A percentile compares a stretch with the other conserved stretches of the same genome.
Evolutionary conservation across 2,888 invertebrate species (phyloP).

Genomic region (Thyatira batis): DNA sequence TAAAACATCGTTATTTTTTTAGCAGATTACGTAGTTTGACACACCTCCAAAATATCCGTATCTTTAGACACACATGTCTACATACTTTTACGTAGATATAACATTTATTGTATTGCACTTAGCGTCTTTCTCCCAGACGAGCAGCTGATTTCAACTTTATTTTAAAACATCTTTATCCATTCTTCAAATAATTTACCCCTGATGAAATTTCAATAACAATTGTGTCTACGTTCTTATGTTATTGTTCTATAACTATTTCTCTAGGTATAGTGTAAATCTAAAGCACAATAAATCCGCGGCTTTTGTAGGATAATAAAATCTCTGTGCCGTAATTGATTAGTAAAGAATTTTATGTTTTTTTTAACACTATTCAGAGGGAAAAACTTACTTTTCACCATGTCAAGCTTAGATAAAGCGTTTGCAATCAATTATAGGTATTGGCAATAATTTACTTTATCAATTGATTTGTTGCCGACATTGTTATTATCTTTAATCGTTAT

Average conservation of each 20-base stretch:
- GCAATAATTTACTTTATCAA: not conserved
- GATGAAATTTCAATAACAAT: slow-evolving; percentile 32
- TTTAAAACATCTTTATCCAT: slow-evolving; percentile 24
- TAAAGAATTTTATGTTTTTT: too few relatives aligned
- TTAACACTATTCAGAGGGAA: too few relatives aligned
- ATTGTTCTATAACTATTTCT: not conserved
- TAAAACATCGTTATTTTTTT: slow-evolving; percentile 10
- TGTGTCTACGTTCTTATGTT: not conserved
- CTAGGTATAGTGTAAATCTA: not conserved
- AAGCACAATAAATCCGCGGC: not conserved
- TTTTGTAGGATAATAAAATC: too few relatives aligned
- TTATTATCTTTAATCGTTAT: not conserved
- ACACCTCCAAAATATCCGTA: slow-evolving; percentile 39
- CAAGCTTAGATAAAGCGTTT: too few relatives aligned
- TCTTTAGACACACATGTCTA: not conserved
- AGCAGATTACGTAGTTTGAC: slow-evolving; percentile 33
- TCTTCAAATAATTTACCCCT: slow-evolving; percentile 20
- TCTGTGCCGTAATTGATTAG: too few relatives aligned
- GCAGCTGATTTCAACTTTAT: slow-evolving; percentile 16
- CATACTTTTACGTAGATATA: not conserved
- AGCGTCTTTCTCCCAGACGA: not conserved
- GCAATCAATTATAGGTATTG: too few relatives aligned
- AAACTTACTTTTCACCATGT: too few relatives aligned
- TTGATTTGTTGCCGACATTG: not conserved
- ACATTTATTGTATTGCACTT: not conserved